These are phyloP conservation scores for Enteromius treurensis DNA, from an alignment of 2,797 vertebrate genomes.

Conservation along the genomic window DNA sequence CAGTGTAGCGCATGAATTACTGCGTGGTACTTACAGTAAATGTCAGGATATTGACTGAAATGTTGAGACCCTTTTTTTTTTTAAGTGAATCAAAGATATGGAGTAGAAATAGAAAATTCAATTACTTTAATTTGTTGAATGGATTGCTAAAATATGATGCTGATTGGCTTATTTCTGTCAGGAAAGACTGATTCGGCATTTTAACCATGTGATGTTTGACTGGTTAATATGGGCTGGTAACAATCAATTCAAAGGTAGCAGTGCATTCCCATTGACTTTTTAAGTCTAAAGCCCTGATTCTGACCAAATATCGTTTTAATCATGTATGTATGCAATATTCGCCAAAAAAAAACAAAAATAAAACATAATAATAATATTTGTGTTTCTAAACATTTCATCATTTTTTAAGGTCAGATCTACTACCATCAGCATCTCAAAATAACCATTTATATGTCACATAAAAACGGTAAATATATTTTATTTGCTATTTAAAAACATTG, in stretches of 20 bases:
- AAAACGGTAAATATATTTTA: constrained; percentile 3
- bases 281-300: not conserved
- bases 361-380: not conserved
- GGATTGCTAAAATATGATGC: constrained; percentile 20
- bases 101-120: constrained; percentile 53
- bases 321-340: not conserved
- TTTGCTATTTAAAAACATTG: not conserved
- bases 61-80: constrained; percentile 44
- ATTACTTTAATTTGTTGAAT: constrained; percentile 53
- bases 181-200: not conserved
- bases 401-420: not conserved
- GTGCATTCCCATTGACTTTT: not conserved
- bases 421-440: not conserved
- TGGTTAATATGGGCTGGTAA: not conserved
- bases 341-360: not conserved
- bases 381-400: not conserved
- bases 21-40: constrained; percentile 51
- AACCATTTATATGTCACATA: not conserved
- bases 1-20: constrained; percentile 46
- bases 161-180: constrained; percentile 4
- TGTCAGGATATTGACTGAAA: constrained; percentile 60
- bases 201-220: not conserved
- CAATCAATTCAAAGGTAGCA: not conserved
- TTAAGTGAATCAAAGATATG: constrained; percentile 51
- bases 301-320: not conserved